Evolutionary conservation across 2,113 vertebrate species (phyloP).

Genomic region (Corythoichthys haematopterus): DNA sequence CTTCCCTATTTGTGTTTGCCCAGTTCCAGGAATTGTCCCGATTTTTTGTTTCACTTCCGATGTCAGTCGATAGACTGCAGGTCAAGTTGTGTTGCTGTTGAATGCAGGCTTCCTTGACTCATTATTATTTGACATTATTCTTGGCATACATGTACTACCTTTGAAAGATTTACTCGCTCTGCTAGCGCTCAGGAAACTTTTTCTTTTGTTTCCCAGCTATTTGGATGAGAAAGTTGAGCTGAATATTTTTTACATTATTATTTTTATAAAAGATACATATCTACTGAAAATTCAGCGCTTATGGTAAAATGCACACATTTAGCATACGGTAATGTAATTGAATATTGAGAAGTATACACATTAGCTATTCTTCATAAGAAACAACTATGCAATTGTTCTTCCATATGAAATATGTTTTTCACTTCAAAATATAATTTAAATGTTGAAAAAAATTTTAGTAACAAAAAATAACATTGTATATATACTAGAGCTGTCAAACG

Average conservation of each 20-base stretch:
- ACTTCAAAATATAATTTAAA: too few species aligned
- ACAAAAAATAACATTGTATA: too few species aligned
- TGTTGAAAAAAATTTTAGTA: too few species aligned
- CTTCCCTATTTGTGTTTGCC: constrained; percentile 64
- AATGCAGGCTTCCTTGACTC: constrained; percentile 59
- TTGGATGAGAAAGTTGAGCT: neutral
- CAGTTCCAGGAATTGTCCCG: constrained; percentile 66
- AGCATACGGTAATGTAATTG: too few species aligned
- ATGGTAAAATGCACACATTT: too few species aligned
- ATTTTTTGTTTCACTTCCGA: constrained; percentile 58
- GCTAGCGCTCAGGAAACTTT: constrained; percentile 31
- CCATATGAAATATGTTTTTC: too few species aligned
- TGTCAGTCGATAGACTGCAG: constrained; percentile 60
- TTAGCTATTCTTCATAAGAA: too few species aligned
- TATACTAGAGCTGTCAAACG: too few species aligned
- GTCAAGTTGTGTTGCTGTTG: constrained; percentile 61
- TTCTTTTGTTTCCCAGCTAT: neutral
- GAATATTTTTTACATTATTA: neutral
- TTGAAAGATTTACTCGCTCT: constrained; percentile 57
- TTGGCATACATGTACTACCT: constrained; percentile 53
- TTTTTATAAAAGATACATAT: neutral
- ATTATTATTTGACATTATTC: constrained; percentile 59
- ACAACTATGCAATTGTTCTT: too few species aligned
- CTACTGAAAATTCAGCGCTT: too few species aligned
- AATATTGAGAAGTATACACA: too few species aligned